Percentiles rank a stretch among this genome's conserved stretches.
These are phyloP conservation scores for Nesospiza acunhae DNA, from an alignment of 2,113 vertebrate genomes.

Conservation along the genomic window DNA sequence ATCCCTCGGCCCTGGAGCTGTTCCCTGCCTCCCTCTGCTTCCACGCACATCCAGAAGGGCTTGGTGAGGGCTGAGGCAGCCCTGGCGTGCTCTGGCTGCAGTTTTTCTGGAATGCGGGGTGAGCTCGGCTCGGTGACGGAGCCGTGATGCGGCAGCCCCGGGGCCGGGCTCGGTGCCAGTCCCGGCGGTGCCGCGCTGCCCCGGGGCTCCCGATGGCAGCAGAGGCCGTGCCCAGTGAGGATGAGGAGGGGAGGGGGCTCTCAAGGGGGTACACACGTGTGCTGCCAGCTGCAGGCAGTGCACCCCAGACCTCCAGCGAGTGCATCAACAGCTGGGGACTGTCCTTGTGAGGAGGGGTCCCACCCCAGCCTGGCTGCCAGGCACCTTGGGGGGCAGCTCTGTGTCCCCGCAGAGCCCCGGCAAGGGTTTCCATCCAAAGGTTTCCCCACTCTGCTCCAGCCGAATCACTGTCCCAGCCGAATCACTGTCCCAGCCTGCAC, in stretches of 20 bases:
- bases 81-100: not conserved
- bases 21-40: not conserved
- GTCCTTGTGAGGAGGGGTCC: not conserved
- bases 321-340: not conserved
- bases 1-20: not conserved
- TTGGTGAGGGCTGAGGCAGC: not conserved
- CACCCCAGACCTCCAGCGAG: not conserved
- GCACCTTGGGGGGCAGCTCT: not conserved
- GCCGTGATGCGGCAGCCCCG: not conserved
- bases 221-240: not conserved
- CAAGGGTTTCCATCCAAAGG: not conserved
- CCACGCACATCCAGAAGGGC: not conserved
- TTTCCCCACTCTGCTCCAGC: fast-evolving
- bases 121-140: not conserved
- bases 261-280: not conserved
- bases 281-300: not conserved
- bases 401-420: fast-evolving
- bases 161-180: not conserved
- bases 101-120: not conserved
- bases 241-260: not conserved
- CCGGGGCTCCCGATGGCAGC: not conserved
- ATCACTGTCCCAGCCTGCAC: not conserved
- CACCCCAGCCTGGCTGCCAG: too few species aligned
- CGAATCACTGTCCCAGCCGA: too few species aligned
- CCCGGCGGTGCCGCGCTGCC: not conserved